phyloP scores from a whole-genome alignment of 2,888 invertebrate genomes.

The Thecophora atra region DNA sequence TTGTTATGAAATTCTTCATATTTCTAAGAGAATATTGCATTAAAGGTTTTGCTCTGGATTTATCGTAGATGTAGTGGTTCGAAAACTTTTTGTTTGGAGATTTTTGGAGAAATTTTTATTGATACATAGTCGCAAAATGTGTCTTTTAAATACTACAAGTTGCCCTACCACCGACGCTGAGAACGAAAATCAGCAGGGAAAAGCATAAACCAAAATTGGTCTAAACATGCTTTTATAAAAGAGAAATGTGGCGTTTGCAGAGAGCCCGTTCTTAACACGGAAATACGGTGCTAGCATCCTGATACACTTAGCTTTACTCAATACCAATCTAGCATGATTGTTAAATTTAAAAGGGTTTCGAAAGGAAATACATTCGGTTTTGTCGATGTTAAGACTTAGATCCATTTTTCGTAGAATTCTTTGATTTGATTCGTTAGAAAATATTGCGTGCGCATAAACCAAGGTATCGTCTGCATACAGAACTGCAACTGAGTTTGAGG shows the following conservation, averaged over 20 bases:
- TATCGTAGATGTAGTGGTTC: constrained; percentile 1
- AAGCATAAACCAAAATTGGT: background rate
- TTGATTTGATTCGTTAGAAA: background rate
- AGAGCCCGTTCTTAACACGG: background rate
- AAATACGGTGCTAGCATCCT: background rate
- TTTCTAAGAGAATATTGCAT: background rate
- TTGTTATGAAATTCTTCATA: background rate
- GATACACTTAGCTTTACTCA: background rate
- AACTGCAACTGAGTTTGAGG: background rate
- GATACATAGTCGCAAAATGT: background rate
- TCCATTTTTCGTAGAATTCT: too few relatives aligned
- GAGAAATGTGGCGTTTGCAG: constrained; percentile 4
- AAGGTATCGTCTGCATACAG: background rate
- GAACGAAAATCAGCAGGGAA: constrained; percentile 4
- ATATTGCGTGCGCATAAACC: background rate
- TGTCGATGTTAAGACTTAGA: too few relatives aligned
- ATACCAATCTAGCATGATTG: background rate
- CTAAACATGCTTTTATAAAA: background rate
- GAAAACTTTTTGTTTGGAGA: background rate
- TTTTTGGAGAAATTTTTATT: constrained; percentile 13
- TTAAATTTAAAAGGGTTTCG: background rate
- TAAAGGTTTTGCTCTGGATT: background rate
- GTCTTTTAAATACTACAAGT: background rate
- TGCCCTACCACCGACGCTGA: background rate
- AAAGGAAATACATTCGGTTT: background rate